Conservation (phyloP, 1,140 invertebrate species). For the Aphis craccivora region DNA sequence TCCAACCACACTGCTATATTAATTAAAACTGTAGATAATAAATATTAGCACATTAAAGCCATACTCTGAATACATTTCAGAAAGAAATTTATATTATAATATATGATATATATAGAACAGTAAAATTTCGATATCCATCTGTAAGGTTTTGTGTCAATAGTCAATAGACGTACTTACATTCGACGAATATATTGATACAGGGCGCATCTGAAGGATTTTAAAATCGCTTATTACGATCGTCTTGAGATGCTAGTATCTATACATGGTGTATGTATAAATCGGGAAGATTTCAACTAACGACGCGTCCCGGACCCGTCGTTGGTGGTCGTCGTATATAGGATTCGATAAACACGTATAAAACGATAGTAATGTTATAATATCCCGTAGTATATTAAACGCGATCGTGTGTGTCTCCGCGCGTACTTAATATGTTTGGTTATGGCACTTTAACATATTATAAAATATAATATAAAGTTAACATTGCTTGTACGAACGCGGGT, state of each 20-base stretch:
- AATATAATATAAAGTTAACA: constrained; percentile 5
- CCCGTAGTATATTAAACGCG: neutral
- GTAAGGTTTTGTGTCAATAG: no score
- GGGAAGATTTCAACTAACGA: neutral
- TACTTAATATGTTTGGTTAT: neutral
- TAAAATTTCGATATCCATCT: no score
- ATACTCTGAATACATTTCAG: no score
- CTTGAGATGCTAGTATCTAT: neutral
- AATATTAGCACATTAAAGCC: no score
- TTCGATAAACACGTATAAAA: neutral
- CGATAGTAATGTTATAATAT: neutral
- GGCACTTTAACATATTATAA: neutral
- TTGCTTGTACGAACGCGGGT: neutral
- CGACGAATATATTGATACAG: neutral
- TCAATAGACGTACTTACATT: no score
- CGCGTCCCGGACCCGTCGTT: neutral
- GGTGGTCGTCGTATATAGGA: constrained; percentile 15
- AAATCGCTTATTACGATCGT: constrained; percentile 6
- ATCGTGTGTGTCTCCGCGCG: neutral
- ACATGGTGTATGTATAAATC: neutral
- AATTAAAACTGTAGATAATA: no score
- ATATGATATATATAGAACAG: no score
- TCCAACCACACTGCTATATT: no score
- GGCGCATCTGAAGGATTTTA: neutral
- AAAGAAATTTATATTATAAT: no score